phyloP scores from a whole-genome alignment of 2,888 invertebrate species.

The Perizoma flavofasciatum region DNA sequence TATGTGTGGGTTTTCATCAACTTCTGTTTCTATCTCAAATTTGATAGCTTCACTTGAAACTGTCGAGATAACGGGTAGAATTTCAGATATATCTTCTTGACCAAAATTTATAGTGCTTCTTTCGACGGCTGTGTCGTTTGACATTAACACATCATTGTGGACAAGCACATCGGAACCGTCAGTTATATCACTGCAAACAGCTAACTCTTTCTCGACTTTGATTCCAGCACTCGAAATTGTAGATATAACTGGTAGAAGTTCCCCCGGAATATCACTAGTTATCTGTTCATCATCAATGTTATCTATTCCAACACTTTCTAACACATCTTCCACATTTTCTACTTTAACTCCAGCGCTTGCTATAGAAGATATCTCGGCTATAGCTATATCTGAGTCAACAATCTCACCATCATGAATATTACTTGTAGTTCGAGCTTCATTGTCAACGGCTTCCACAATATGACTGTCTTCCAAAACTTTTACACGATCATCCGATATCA shows the following conservation, averaged over 20 bases:
- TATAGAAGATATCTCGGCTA: conserved; percentile 20
- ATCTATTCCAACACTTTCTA: neutral
- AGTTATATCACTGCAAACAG: neutral
- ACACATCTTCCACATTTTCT: conserved; percentile 19
- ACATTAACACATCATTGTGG: neutral
- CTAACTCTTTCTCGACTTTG: conserved; percentile 14
- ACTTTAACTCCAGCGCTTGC: conserved; percentile 20
- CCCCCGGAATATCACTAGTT: neutral
- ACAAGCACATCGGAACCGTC: neutral
- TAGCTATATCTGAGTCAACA: neutral
- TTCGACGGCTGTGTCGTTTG: neutral
- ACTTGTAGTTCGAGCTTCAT: neutral
- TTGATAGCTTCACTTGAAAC: conserved; percentile 23
- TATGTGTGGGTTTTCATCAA: neutral
- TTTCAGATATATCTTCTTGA: conserved; percentile 2
- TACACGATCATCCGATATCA: neutral
- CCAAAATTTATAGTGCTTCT: neutral
- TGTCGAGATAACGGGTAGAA: conserved; percentile 17
- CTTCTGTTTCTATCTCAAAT: conserved; percentile 13
- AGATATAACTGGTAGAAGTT: conserved; percentile 22
- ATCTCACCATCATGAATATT: neutral
- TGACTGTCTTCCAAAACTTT: conserved; percentile 1
- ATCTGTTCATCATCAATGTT: neutral
- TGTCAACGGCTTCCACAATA: neutral
- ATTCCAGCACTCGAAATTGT: conserved; percentile 19